A percentile compares a stretch with the other conserved stretches of the same genome.
phyloP scores from a whole-genome alignment of 2,797 vertebrate genomes.

The Parotocinclus haroldoi region DNA sequence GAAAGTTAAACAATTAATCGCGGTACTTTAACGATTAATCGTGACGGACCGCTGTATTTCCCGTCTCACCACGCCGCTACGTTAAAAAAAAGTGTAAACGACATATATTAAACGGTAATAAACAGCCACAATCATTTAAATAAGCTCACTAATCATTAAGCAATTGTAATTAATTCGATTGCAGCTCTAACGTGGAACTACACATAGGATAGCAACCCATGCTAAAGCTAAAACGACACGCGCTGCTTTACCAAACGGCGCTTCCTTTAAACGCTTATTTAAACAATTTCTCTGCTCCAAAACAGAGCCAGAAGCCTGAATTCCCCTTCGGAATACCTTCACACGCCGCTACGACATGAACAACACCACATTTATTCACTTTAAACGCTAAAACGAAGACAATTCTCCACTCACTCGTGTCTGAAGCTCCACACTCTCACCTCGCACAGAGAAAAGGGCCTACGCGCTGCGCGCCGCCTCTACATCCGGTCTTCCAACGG shows the following conservation, averaged over 20 bases:
- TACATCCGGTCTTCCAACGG: constrained; percentile 61
- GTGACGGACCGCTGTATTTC: no score
- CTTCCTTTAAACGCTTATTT: neutral
- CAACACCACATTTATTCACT: fast-evolving
- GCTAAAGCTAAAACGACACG: constrained; percentile 1
- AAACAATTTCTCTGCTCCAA: neutral
- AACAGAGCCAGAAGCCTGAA: fast-evolving
- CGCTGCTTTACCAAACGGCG: neutral
- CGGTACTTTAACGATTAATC: no score
- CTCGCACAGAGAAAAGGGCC: constrained; percentile 73
- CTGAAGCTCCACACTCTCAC: constrained; percentile 56
- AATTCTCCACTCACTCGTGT: constrained; percentile 64
- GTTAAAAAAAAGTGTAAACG: no score
- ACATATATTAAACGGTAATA: no score
- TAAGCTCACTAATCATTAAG: no score
- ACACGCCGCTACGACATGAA: neutral
- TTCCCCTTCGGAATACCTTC: neutral
- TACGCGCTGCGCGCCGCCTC: constrained; percentile 44
- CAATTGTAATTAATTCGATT: no score
- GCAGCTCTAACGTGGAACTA: no score
- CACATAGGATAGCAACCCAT: neutral
- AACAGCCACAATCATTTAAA: no score
- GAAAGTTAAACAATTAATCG: no score
- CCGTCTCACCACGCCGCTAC: no score
- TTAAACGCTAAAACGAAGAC: neutral